Base-by-base conservation (phyloP, 2,888 invertebrate species). In the Erebia aethiops region DNA sequence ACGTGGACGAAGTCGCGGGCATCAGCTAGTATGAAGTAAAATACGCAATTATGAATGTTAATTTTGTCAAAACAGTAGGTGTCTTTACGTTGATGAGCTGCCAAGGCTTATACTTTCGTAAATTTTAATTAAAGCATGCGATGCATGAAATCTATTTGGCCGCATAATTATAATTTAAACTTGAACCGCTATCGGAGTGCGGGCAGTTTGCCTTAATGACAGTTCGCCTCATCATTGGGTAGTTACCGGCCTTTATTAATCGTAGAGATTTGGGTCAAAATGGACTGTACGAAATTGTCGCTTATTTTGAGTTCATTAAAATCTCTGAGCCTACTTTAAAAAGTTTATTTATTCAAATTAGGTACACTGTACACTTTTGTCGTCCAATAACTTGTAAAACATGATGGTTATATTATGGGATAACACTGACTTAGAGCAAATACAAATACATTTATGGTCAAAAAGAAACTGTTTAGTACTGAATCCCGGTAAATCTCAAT, bases 151-250 rank as follows among this genome's bases (percentile, higher is more conserved):
- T 62, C 62, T 62, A 62, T 62, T 49, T 49, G 14, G 49, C 62
- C 49, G 46, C 49, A 49, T 62, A 62, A 62, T 62, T 62, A 62
- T 62, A 62, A 62, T 62, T 62, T 62, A 62, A 62, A 62, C 62
- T 62, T 62, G 62, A 49, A 21, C 49, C 46, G 49, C 46, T 49
- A 49, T 62, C 62, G 49, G 62, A 62, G 49, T 62, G 62, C 49
- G 62, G 62, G 21, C 21, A 62, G 67, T 67, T 67, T 52, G 60
- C 60, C 60, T 57, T 67, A 67, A 67, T 67, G 67, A 67, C 60
- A 46, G 46, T 21, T 21, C 35, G 51, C 51, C 52, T 67, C 67
- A 58, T 58, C 67, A 67, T 58, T 52, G 52, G 60, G 52, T 52
- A 49, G 35, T 67, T 60, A 58, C 52, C 52, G 67, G 46, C 62